phyloP scores from a whole-genome alignment of 2,113 vertebrate species.

The Lamprologus lemairii region DNA sequence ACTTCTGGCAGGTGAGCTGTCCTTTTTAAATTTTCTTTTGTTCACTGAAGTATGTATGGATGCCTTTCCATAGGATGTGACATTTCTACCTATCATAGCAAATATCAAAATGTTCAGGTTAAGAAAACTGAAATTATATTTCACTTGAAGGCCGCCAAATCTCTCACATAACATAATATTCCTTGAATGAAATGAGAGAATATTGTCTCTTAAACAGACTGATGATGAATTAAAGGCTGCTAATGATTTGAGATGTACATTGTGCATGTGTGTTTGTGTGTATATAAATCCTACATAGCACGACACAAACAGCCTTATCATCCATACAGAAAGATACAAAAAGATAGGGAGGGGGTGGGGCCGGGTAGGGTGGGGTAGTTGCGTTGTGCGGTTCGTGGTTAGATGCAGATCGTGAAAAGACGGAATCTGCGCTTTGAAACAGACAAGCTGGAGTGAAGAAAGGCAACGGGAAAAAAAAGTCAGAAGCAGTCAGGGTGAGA shows the following conservation, averaged over 20 bases:
- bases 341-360: background rate
- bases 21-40: background rate
- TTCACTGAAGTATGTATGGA: background rate
- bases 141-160: background rate
- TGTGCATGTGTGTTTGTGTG: background rate
- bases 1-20: background rate
- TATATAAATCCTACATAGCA: background rate
- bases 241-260: background rate
- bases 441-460: background rate
- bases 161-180: background rate
- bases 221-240: background rate
- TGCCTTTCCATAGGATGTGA: background rate
- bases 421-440: background rate
- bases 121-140: background rate
- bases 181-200: background rate
- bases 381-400: background rate
- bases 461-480: background rate
- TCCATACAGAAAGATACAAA: background rate
- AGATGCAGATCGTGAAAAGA: background rate
- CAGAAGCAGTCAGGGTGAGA: background rate
- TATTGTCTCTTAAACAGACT: background rate
- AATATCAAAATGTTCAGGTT: background rate
- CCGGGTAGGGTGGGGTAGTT: background rate
- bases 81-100: background rate
- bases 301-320: conserved; percentile 19